Evolutionary conservation across 2,888 invertebrate species (phyloP), one percentile per base, ranked within the genome.

Genomic region (Muscina levida): DNA sequence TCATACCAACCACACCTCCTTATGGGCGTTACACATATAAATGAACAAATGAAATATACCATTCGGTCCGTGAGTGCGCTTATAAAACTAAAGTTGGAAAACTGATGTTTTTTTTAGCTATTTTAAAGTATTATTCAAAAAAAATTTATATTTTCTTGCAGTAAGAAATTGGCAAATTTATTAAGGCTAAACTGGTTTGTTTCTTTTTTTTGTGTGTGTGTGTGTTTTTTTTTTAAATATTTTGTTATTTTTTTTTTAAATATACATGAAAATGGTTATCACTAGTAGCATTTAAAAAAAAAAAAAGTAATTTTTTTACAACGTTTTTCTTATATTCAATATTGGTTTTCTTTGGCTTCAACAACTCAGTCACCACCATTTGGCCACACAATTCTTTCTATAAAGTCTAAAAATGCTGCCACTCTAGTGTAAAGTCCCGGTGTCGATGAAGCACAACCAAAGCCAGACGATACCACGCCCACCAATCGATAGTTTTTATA

Each of bases 371-470:
- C 70, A 65, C 72, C 76, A 19, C 78, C 77, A 73, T 82, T 80
- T 3, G 87, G 85, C 90, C 90, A 90, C 2, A 89, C 90, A 13
- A 87, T 75, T 15, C 68, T 46, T 77, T 90, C 90, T 39, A 90
- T 88, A 76, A 85, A 90, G 51, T 89, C 87, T 83, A 90, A 77
- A 81, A 85, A 90, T 42, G 85, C 83, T 1, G 89, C 85, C 1
- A 90, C 89, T 5, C 89, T 85, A 1, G 89, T 86, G 76, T 89
- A 90, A 0, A 90, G 85, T 0, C 88, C 88, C 0, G 90, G 90
- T 0, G 87, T 85, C 6, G 80, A 71, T 0, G 86, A 85, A 10
- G 86, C 88, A 82, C 90, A 89, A 2, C 87, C 85, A 13, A 88
- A 85, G 2, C 90, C 90, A 10, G 88, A 84, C 5, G 87, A 87